These are phyloP conservation scores for Macrophya annulata DNA, from an alignment of 2,888 invertebrate genomes.

Conservation along the genomic window DNA sequence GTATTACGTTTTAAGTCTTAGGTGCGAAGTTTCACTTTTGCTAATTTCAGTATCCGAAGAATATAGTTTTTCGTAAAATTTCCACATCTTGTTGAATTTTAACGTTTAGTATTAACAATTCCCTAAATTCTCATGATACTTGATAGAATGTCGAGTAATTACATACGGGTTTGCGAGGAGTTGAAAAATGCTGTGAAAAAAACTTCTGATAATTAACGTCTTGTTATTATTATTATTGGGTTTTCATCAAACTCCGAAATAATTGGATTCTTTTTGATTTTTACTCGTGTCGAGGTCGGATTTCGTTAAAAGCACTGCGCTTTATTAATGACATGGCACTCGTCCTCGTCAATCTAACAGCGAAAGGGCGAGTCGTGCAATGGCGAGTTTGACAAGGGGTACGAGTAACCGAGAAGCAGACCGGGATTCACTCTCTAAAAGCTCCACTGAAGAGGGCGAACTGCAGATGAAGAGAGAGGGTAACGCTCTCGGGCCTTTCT, in stretches of 20 bases:
- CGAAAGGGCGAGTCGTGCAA: not conserved
- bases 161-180: not conserved
- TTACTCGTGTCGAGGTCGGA: not conserved
- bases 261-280: not conserved
- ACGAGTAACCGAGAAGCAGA: constrained; percentile 21
- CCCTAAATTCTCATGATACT: not conserved
- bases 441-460: constrained; percentile 30
- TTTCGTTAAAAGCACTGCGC: constrained; percentile 11
- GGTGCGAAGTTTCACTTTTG: too few relatives aligned
- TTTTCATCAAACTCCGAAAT: not conserved
- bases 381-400: constrained; percentile 39
- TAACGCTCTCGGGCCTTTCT: constrained; percentile 15
- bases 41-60: too few relatives aligned
- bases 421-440: constrained; percentile 45
- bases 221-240: not conserved
- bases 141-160: not conserved
- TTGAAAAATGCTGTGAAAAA: not conserved
- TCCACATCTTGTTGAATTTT: too few relatives aligned
- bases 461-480: constrained; percentile 32
- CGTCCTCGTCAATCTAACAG: constrained; percentile 1
- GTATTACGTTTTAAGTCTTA: too few relatives aligned
- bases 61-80: too few relatives aligned
- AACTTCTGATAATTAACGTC: not conserved
- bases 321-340: constrained; percentile 25
- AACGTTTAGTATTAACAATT: too few relatives aligned